Conservation (phyloP, 53 echinoderm and acorn worm genomes). For the Paracentrotus lividus region DNA sequence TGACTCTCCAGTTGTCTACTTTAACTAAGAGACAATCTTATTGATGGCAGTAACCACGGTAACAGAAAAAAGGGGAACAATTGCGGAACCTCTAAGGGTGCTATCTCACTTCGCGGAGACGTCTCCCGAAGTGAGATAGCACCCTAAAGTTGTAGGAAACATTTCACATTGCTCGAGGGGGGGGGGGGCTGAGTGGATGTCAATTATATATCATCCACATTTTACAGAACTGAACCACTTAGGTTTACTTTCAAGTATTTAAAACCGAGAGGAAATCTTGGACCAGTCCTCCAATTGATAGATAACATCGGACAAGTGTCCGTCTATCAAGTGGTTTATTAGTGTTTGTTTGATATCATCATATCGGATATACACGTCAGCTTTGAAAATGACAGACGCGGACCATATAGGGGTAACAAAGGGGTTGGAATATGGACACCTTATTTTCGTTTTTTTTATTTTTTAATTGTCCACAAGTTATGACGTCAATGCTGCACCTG, state of each 20-base stretch:
- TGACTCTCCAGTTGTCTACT: too few relatives aligned
- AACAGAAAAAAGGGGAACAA: too few relatives aligned
- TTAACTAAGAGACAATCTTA: too few relatives aligned
- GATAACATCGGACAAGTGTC: neutral
- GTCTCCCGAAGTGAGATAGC: too few relatives aligned
- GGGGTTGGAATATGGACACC: neutral
- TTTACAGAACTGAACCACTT: neutral
- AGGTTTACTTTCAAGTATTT: constrained; percentile 4
- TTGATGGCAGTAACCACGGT: too few relatives aligned
- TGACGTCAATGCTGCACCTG: constrained; percentile 26
- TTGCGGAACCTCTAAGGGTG: too few relatives aligned
- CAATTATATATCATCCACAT: neutral
- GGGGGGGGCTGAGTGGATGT: neutral
- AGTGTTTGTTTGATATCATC: neutral
- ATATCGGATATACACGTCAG: constrained; percentile 35
- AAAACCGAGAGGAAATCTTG: neutral
- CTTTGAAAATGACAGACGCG: neutral
- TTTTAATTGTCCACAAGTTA: neutral
- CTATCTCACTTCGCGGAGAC: too few relatives aligned
- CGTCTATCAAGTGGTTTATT: constrained; percentile 9
- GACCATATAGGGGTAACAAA: neutral
- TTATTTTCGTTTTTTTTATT: neutral
- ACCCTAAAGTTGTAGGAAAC: too few relatives aligned
- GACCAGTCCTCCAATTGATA: neutral
- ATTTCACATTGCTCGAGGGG: too few relatives aligned